Conservation (phyloP, 2,888 invertebrate genomes). For the Xanthia togata region DNA sequence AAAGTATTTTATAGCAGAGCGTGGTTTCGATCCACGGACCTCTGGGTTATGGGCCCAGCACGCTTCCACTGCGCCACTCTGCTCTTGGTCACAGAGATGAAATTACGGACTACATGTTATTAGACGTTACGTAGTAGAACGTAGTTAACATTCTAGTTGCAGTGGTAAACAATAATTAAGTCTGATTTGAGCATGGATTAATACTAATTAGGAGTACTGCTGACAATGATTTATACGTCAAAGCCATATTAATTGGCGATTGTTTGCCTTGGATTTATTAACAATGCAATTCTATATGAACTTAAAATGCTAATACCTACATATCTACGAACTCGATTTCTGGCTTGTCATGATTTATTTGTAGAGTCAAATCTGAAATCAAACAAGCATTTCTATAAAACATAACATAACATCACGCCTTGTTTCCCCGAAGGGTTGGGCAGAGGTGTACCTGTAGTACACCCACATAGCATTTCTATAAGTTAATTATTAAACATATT, state of each 20-base stretch:
- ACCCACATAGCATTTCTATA: not conserved
- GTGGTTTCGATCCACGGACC: conserved; percentile 97
- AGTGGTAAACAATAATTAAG: conserved; percentile 45
- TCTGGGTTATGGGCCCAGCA: conserved; percentile 97
- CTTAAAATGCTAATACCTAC: conserved; percentile 31
- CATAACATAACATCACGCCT: no score
- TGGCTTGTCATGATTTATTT: conserved; percentile 12
- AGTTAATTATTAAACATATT: conserved; percentile 2
- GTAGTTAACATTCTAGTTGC: conserved; percentile 2
- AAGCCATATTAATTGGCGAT: conserved; percentile 44
- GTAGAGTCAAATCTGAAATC: not conserved
- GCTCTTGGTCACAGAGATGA: conserved; percentile 89
- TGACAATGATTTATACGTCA: conserved; percentile 52
- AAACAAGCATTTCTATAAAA: not conserved
- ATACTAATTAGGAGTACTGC: conserved; percentile 39
- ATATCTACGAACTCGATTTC: conserved; percentile 17
- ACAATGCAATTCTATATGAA: conserved; percentile 43
- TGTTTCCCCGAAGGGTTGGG: no score
- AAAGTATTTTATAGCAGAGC: conserved; percentile 90
- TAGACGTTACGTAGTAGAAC: conserved; percentile 9
- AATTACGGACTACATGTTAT: conserved; percentile 44
- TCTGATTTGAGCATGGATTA: conserved; percentile 41
- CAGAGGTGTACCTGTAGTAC: no score
- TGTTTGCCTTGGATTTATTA: conserved; percentile 44
- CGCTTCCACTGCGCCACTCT: conserved; percentile 96